Percentiles rank a stretch among this genome's conserved stretches.
Conservation (phyloP, 2,888 invertebrate genomes). For the Ommatoiulus sabulosus region DNA sequence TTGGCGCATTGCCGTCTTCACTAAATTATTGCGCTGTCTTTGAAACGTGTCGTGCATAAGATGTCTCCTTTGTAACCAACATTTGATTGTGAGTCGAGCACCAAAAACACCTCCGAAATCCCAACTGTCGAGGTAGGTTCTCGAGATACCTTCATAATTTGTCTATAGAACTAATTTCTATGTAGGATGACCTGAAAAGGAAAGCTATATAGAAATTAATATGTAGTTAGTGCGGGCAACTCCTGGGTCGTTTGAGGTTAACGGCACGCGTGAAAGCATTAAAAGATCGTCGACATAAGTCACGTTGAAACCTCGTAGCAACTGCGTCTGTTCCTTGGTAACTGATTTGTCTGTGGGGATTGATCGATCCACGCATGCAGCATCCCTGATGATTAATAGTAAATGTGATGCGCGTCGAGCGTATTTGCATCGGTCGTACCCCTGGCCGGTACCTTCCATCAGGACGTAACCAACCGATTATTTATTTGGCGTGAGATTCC, state of each 20-base stretch:
- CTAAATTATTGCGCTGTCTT: too few relatives aligned
- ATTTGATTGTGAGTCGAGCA: too few relatives aligned
- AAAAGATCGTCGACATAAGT: slow-evolving; percentile 5
- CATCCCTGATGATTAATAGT: slow-evolving; percentile 24
- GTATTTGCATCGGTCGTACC: background rate
- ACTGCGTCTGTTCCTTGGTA: background rate
- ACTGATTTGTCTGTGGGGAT: slow-evolving; percentile 24
- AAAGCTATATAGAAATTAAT: background rate
- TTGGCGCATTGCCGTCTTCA: too few relatives aligned
- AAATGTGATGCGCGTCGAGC: background rate
- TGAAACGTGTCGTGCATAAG: too few relatives aligned
- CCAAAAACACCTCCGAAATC: background rate
- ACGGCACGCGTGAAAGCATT: background rate
- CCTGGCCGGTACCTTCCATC: background rate
- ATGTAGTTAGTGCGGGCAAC: background rate
- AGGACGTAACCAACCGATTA: background rate
- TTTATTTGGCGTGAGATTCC: slow-evolving; percentile 24
- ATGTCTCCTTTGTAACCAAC: too few relatives aligned
- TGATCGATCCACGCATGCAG: background rate
- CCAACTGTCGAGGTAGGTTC: background rate
- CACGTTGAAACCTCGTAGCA: slow-evolving; percentile 8
- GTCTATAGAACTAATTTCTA: too few relatives aligned
- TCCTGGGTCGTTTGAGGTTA: slow-evolving; percentile 6
- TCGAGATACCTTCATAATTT: background rate
- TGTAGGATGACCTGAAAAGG: too few relatives aligned